Conservation (phyloP, 2,797 vertebrate genomes). For the Glossophaga mutica region DNA sequence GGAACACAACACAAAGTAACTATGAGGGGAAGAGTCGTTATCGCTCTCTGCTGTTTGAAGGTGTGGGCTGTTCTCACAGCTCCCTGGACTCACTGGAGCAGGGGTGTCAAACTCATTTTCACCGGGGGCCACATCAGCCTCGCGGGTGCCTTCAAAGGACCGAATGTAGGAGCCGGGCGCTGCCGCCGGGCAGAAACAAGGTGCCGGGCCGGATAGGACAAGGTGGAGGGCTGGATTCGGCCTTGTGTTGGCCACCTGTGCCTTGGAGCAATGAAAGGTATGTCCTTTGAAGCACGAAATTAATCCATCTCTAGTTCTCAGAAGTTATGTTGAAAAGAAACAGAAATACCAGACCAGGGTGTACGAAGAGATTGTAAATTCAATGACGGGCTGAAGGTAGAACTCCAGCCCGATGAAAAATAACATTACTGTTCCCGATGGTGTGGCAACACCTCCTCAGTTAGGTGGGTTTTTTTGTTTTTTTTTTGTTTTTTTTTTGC, state of each 20-base stretch:
- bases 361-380: neutral
- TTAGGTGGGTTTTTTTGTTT: neutral
- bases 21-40: neutral
- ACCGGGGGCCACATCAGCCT: no score
- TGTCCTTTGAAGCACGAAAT: conserved; percentile 17
- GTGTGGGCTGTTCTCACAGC: neutral
- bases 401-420: neutral
- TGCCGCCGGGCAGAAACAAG: no score
- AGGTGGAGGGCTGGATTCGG: no score
- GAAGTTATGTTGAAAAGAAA: conserved; percentile 39
- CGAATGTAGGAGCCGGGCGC: no score
- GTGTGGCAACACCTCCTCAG: neutral
- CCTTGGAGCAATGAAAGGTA: neutral
- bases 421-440: neutral
- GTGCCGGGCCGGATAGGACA: no score
- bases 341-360: neutral
- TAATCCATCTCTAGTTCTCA: conserved; percentile 25
- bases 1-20: neutral
- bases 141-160: no score
- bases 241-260: no score
- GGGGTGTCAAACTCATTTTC: no score
- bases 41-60: neutral
- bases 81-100: neutral
- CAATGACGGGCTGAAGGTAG: neutral
- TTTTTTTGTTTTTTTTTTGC: neutral